Evolutionary conservation across 1,140 invertebrate genomes (phyloP), one percentile per base, ranked within the genome.

Genomic region (Micrasema longulum): DNA sequence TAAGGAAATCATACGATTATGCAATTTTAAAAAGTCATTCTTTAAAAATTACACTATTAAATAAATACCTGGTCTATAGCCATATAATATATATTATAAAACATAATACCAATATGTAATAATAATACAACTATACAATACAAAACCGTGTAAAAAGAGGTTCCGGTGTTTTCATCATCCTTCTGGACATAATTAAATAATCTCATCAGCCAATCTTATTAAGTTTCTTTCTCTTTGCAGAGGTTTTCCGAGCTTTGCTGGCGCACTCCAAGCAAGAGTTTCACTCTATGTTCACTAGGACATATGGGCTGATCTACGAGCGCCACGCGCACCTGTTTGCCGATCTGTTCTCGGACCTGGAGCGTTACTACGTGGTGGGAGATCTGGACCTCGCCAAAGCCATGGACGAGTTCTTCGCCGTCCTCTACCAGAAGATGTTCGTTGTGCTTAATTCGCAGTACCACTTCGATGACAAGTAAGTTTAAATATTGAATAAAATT

Each of bases 371-470:
- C 84, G 86, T 88, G 1, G 90, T 89, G 71, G 95, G 95, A 14
- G 86, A 91, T 76, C 89, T 93, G 9, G 91, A 97, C 80, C 88
- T 99, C 10, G 88, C 92, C 36, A 90, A 91, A 14, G 92, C 93
- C 16, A 92, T 99, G 91, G 93, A 98, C 76, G 90, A 90, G 66
- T 99, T 99, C 86, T 99, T 99, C 85, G 91, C 89, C 57, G 92
- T 91, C 3, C 89, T 99, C 0, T 97, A 98, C 80, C 92, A 97
- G 82, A 95, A 95, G 80, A 98, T 99, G 96, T 99, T 99, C 83
- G 92, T 90, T 0, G 95, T 98, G 22, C 85, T 98, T 69, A 98
- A 99, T 82, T 87, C 90, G 3, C 95, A 97, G 80, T 97, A 97
- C 79, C 86, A 86, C 47, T 97, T 98, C 78, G 91, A 95, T 80